Conservation (phyloP, 2,797 vertebrate species). For the Periparus ater region DNA sequence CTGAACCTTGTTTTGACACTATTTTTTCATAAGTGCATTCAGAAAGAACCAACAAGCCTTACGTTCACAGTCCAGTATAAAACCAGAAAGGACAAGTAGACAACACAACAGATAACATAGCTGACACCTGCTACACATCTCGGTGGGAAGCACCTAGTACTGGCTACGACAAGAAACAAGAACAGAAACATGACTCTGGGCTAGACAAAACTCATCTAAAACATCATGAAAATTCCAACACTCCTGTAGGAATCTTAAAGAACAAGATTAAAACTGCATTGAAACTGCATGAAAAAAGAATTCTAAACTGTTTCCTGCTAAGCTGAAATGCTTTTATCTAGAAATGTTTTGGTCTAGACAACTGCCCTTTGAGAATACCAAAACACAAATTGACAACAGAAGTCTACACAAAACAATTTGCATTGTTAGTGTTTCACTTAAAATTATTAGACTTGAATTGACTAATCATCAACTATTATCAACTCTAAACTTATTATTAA, state of each 20-base stretch:
- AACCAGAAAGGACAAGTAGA: not conserved
- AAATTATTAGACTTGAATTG: not conserved
- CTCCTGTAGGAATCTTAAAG: not conserved
- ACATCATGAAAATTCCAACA: not conserved
- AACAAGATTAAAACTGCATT: not conserved
- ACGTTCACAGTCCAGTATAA: not conserved
- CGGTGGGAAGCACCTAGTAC: not conserved
- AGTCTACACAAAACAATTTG: not conserved
- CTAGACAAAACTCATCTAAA: constrained; percentile 14
- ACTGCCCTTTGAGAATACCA: not conserved
- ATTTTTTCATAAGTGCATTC: not conserved
- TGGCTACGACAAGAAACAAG: not conserved
- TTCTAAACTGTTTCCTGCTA: not conserved
- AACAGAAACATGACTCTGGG: not conserved
- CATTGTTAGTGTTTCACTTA: not conserved
- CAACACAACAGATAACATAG: not conserved
- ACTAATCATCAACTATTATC: not conserved
- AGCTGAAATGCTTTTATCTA: not conserved
- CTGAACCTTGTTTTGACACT: not conserved
- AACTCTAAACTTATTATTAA: not conserved
- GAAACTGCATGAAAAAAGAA: not conserved
- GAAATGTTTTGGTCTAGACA: not conserved
- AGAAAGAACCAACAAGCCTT: not conserved
- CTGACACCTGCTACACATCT: not conserved
- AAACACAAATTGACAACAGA: not conserved